Base-by-base conservation (phyloP, 2,888 invertebrate species). In the Polymixis lichenea region DNA sequence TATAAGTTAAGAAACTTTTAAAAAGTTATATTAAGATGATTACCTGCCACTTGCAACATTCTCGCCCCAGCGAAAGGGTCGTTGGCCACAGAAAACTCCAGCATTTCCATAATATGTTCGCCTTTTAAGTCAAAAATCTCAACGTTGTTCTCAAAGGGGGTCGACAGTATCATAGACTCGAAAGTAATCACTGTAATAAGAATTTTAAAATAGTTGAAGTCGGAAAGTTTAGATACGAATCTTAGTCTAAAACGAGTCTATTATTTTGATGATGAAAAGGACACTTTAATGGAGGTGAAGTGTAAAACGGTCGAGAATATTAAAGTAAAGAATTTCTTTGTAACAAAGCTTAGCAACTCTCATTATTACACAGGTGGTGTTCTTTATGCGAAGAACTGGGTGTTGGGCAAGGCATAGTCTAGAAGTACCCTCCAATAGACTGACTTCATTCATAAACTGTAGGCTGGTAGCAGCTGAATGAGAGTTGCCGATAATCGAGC, bases 131-230 rank as follows among this genome's bases (percentile, higher is more conserved):
- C 97, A 65, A 98, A 97, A 0, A 97, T 96, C 91, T 98, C 97
- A 38, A 98, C 95, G 19, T 97, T 97, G 89, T 98, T 98, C 86
- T 97, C 97, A 90, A 98, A 99, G 0, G 99, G 99, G 43, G 97
- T 97, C 13, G 98, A 97, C 15, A 97, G 95, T n/a, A 98, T 93
- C 65, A 98, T 89, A 80, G 98, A 97, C 77, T 97, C 97, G 84
- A 97, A 97, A 1, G 98, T 98, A 60, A 98, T 97, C 51, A 97
- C 98, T 98, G 93, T 19, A 94, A 93, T 55, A 75, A 64, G 46
- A 72, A n/a, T 69, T 76, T 62, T 69, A 80, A 71, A 80, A 53
- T 56, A 69, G 17, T 56, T 55, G 62, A 55, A 49, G 51, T 58
- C 51, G 32, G 25, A 43, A 70, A 71, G 43, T 80, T 80, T 25